phyloP scores from a whole-genome alignment of 2,797 vertebrate genomes.

The Podarcis siculus region DNA sequence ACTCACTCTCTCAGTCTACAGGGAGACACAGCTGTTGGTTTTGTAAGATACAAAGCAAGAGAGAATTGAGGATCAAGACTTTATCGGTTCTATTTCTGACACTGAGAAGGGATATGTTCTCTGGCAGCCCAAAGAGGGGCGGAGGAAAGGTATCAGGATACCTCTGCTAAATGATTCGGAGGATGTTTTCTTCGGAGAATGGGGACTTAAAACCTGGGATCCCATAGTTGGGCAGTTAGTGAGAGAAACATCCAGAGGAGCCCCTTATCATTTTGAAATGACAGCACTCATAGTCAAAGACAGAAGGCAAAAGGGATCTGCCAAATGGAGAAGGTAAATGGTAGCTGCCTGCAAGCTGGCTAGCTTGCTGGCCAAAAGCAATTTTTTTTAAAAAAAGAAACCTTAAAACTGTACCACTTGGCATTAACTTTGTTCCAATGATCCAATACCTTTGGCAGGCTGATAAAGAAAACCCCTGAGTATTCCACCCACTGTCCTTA shows the following conservation, averaged over 20 bases:
- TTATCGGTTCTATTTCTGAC: conserved; percentile 7
- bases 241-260: background rate
- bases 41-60: conserved; percentile 11
- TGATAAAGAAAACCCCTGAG: background rate
- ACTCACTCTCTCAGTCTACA: background rate
- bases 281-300: background rate
- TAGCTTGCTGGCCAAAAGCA: background rate
- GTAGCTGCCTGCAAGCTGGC: background rate
- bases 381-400: background rate
- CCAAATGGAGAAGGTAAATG: background rate
- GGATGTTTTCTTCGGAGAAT: background rate
- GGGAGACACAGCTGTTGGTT: conserved; percentile 56
- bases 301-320: background rate
- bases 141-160: background rate
- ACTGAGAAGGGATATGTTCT: background rate
- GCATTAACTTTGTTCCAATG: background rate
- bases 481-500: background rate
- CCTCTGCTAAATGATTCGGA: background rate
- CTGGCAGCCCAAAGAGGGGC: background rate
- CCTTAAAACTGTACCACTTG: background rate
- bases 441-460: background rate
- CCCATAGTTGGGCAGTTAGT: background rate
- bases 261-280: background rate
- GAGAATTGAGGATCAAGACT: background rate
- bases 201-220: background rate